Percentiles rank a stretch among this genome's conserved stretches.
Conservation (phyloP, 2,113 vertebrate species). For the Crotalus tigris region DNA sequence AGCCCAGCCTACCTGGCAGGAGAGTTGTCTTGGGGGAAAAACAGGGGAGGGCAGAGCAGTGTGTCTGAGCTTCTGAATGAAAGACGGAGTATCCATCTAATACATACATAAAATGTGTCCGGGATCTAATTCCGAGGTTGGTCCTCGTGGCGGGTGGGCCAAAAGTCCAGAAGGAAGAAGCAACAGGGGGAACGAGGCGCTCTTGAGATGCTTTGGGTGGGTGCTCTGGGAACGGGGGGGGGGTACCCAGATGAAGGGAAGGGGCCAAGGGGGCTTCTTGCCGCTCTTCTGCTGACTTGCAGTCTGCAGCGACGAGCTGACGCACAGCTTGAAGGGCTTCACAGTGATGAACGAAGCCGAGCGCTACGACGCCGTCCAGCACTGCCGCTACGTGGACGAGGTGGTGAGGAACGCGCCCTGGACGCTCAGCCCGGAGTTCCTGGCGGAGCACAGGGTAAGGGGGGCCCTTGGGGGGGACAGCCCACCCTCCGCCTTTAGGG, state of each 20-base stretch:
- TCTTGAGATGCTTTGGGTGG: neutral
- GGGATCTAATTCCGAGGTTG: too few species aligned
- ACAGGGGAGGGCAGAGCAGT: too few species aligned
- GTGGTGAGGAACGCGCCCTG: slow-evolving; percentile 94
- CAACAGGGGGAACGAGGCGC: too few species aligned
- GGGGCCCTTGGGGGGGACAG: too few species aligned
- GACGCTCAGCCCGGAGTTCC: slow-evolving; percentile 90
- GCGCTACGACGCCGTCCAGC: slow-evolving; percentile 91
- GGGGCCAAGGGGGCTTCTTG: neutral
- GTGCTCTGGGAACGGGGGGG: accelerated
- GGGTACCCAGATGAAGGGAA: neutral
- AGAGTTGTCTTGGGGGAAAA: too few species aligned
- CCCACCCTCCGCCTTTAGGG: too few species aligned
- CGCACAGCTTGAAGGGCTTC: slow-evolving; percentile 97
- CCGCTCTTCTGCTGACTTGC: slow-evolving; percentile 27
- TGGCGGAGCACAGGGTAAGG: slow-evolving; percentile 84
- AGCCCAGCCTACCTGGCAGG: too few species aligned
- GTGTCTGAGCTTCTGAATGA: too few species aligned
- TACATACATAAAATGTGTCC: too few species aligned
- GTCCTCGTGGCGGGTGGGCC: neutral
- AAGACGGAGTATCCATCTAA: too few species aligned
- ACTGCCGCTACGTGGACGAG: slow-evolving; percentile 97
- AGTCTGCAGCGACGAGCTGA: slow-evolving; percentile 98
- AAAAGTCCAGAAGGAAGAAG: neutral
- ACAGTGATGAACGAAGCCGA: slow-evolving; percentile 97